Evolutionary conservation across 2,888 invertebrate species (phyloP).

Genomic region (Scotopteryx bipunctaria): DNA sequence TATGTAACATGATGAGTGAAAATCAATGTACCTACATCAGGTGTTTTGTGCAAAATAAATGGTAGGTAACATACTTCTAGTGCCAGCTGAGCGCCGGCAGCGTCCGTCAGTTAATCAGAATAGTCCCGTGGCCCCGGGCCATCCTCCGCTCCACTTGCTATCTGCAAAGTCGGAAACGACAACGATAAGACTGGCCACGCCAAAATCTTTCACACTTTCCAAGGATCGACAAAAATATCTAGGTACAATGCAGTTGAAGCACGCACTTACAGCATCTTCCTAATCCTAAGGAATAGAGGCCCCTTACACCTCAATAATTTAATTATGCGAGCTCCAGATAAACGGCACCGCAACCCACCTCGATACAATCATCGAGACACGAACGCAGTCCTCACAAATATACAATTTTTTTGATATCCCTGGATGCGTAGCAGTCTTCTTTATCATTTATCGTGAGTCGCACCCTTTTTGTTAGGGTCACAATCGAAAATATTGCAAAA

Average conservation of each 20-base stretch:
- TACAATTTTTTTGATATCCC: constrained; percentile 45
- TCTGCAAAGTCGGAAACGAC: constrained; percentile 80
- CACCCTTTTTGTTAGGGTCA: constrained; percentile 53
- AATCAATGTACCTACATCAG: constrained; percentile 41
- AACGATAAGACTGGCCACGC: constrained; percentile 72
- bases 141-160: constrained; percentile 77
- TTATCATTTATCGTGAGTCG: constrained; percentile 50
- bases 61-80: constrained; percentile 66
- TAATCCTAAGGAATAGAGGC: constrained; percentile 14
- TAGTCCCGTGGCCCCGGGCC: constrained; percentile 70
- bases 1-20: constrained; percentile 26
- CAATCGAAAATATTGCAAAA: constrained; percentile 78
- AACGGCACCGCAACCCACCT: constrained; percentile 71
- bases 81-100: constrained; percentile 80
- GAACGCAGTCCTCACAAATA: constrained; percentile 18
- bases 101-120: constrained; percentile 80
- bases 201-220: constrained; percentile 43
- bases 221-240: constrained; percentile 3
- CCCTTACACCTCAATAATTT: constrained; percentile 53
- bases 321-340: constrained; percentile 71
- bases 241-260: not conserved
- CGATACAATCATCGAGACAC: constrained; percentile 58
- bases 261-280: constrained; percentile 11
- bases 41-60: constrained; percentile 18
- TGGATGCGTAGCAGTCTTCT: constrained; percentile 50